A percentile compares a stretch with the other conserved stretches of the same genome.
Conservation (phyloP, 2,888 invertebrate genomes). For the Caenorhabditis zanzibari region DNA sequence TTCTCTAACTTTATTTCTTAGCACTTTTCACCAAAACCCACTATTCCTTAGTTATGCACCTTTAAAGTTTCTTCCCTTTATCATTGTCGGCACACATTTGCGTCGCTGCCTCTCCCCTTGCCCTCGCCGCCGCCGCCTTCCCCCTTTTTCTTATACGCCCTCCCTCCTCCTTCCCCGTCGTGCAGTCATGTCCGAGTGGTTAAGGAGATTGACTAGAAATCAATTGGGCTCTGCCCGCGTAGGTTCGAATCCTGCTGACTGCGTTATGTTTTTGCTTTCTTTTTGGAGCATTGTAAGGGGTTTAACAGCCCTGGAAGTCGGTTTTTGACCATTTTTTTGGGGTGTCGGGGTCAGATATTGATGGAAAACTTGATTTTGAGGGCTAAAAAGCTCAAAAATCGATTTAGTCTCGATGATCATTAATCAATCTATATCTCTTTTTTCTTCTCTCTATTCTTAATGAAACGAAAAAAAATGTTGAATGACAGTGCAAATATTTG, state of each 20-base stretch:
- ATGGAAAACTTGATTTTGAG: neutral
- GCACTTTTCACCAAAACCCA: neutral
- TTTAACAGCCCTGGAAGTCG: too few species aligned
- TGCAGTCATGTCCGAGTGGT: constrained; percentile 82
- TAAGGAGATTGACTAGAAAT: constrained; percentile 83
- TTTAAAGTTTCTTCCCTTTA: neutral
- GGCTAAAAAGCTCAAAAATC: neutral
- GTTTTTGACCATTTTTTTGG: neutral
- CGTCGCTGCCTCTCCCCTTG: neutral
- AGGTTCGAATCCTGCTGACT: constrained; percentile 83
- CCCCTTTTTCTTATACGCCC: constrained; percentile 21
- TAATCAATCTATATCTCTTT: constrained; percentile 4
- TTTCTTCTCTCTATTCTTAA: neutral
- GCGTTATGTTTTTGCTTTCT: constrained; percentile 63
- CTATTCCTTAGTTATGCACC: neutral
- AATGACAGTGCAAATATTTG: constrained; percentile 61
- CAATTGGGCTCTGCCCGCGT: constrained; percentile 83
- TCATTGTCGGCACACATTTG: too few species aligned
- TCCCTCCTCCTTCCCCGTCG: neutral
- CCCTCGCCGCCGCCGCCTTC: neutral
- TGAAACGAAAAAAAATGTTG: constrained; percentile 28
- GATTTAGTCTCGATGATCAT: constrained; percentile 3
- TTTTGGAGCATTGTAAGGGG: neutral
- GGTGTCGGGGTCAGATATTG: too few species aligned
- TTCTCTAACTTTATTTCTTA: neutral